Percentiles rank a stretch among this genome's conserved stretches.
Conservation (phyloP, 2,113 vertebrate species). For the Melanostigma gelatinosum region DNA sequence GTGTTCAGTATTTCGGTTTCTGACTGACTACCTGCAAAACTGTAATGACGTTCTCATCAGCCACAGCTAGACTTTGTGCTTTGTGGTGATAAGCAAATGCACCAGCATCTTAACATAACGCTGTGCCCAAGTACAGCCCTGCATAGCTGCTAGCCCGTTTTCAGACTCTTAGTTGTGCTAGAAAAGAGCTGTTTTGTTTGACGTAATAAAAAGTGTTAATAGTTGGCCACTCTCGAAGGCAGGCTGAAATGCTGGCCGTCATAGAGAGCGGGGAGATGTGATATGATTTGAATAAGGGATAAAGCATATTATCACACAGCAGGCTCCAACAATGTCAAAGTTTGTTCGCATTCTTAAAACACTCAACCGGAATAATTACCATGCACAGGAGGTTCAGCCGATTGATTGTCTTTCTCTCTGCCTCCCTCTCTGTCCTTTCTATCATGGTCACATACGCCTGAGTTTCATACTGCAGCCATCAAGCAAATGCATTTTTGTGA, state of each 20-base stretch:
- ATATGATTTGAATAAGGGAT: neutral
- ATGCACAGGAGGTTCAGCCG: conserved; percentile 21
- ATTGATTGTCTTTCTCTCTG: conserved; percentile 23
- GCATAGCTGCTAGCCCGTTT: neutral
- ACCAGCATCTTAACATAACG: neutral
- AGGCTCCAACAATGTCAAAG: neutral
- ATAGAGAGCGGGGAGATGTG: too few species aligned
- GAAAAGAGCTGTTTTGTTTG: neutral
- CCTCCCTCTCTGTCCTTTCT: neutral
- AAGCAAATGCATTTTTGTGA: conserved; percentile 13
- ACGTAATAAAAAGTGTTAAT: neutral
- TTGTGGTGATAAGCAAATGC: neutral
- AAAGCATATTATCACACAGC: neutral
- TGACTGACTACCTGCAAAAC: neutral
- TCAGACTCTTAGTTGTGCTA: neutral
- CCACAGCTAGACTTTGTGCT: neutral
- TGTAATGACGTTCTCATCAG: neutral
- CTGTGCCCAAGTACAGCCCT: neutral
- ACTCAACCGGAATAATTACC: conserved; percentile 13
- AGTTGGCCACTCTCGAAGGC: neutral
- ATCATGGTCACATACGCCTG: neutral
- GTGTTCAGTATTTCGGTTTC: neutral
- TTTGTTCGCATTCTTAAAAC: conserved; percentile 19
- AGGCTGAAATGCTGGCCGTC: neutral
- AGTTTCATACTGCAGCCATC: conserved; percentile 22